A percentile compares a stretch with the other conserved stretches of the same genome.
These are phyloP conservation scores for Megaceryle alcyon DNA, from an alignment of 2,797 vertebrate species.

Conservation along the genomic window DNA sequence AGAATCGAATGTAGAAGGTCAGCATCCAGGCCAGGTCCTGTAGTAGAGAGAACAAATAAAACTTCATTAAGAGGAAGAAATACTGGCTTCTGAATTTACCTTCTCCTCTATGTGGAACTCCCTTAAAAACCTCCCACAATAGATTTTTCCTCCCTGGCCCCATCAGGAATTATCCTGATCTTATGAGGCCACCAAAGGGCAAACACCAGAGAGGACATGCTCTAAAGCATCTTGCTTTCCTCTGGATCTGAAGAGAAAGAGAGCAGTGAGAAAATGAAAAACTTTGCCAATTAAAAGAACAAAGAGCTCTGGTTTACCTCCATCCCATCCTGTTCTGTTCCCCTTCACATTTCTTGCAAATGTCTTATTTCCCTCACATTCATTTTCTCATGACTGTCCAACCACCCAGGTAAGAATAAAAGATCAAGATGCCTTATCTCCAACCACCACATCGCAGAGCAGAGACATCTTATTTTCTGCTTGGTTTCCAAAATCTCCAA, in stretches of 20 bases:
- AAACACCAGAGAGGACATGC: not conserved
- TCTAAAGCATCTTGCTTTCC: not conserved
- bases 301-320: not conserved
- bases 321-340: not conserved
- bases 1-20: constrained; percentile 87
- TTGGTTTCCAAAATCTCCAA: not conserved
- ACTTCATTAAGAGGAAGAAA: not conserved
- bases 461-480: not conserved
- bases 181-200: not conserved
- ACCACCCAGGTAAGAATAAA: not conserved
- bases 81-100: not conserved
- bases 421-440: not conserved
- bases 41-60: not conserved
- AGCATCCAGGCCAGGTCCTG: constrained; percentile 92
- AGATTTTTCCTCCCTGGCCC: not conserved
- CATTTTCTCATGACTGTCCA: not conserved
- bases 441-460: not conserved
- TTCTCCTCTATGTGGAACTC: not conserved
- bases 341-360: not conserved
- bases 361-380: not conserved
- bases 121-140: not conserved
- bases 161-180: not conserved
- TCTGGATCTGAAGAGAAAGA: not conserved
- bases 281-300: not conserved
- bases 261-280: not conserved